These are phyloP conservation scores for Hippocampus guttulatus DNA, from an alignment of 2,113 vertebrate species.

Conservation along the genomic window DNA sequence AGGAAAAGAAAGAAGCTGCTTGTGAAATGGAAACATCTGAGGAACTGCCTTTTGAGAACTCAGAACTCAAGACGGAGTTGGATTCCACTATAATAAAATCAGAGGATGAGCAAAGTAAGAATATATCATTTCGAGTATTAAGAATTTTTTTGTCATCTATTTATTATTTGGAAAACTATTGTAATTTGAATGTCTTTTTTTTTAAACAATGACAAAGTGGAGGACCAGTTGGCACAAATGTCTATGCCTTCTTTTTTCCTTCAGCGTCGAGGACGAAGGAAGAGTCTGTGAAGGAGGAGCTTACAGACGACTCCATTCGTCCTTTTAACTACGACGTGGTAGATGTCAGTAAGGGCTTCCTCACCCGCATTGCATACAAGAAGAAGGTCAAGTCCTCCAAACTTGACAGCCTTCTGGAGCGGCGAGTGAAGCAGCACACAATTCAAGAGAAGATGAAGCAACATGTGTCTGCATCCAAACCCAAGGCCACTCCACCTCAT, in stretches of 20 bases:
- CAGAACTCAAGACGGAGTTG: constrained; percentile 49
- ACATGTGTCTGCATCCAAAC: constrained; percentile 59
- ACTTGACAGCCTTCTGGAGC: constrained; percentile 88
- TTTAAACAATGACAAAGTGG: background rate
- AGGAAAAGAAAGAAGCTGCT: constrained; percentile 22
- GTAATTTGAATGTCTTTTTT: background rate
- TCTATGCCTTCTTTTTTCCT: constrained; percentile 13
- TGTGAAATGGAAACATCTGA: constrained; percentile 34
- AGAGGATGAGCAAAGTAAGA: constrained; percentile 53
- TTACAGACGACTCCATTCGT: constrained; percentile 18
- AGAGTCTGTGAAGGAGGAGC: constrained; percentile 50
- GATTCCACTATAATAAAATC: constrained; percentile 18
- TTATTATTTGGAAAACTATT: background rate
- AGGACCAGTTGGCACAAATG: background rate
- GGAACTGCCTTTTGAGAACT: constrained; percentile 18
- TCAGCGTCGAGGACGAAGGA: constrained; percentile 33
- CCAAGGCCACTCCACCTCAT: constrained; percentile 15
- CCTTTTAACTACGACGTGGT: constrained; percentile 83
- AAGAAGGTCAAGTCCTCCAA: constrained; percentile 91
- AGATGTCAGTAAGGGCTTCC: constrained; percentile 93
- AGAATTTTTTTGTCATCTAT: background rate
- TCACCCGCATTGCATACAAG: constrained; percentile 88
- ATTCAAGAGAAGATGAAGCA: constrained; percentile 87
- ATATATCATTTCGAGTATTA: background rate
- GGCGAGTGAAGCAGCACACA: constrained; percentile 87